These are phyloP conservation scores for Epizoanthus illoricatus DNA, from an alignment of 92 coral and sea anemone genomes.

Conservation along the genomic window DNA sequence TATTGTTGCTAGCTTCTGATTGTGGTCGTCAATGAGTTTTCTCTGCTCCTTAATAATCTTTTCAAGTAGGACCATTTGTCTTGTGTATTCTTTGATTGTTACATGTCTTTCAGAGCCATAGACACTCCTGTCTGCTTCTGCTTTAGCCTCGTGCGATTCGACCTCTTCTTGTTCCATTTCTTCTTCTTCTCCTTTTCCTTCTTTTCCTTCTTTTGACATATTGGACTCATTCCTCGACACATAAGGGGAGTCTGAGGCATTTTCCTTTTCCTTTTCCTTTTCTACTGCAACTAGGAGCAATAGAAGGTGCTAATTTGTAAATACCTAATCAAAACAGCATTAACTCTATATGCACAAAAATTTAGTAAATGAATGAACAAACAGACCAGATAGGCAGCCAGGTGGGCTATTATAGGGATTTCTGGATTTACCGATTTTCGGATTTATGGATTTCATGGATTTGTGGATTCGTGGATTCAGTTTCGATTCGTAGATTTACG, in stretches of 20 bases:
- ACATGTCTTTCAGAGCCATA: background rate
- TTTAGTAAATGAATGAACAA: too few relatives aligned
- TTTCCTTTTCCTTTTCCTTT: background rate
- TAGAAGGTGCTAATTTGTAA: background rate
- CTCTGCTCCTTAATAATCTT: conserved; percentile 15
- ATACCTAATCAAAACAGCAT: background rate
- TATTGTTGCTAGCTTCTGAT: conserved; percentile 5
- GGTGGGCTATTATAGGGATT: too few relatives aligned
- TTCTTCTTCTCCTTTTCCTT: background rate
- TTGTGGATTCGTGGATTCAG: too few relatives aligned
- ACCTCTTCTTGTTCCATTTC: background rate
- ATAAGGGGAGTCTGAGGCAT: background rate
- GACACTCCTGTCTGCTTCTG: background rate
- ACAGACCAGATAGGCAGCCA: too few relatives aligned
- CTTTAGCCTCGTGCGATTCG: background rate
- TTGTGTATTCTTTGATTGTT: conserved; percentile 20
- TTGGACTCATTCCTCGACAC: background rate
- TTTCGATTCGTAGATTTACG: too few relatives aligned
- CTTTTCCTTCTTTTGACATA: background rate
- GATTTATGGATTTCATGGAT: too few relatives aligned
- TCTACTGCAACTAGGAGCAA: background rate
- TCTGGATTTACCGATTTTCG: too few relatives aligned
- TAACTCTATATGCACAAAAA: too few relatives aligned
- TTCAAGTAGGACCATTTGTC: conserved; percentile 2
- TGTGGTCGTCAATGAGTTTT: conserved; percentile 19